A percentile compares a stretch with the other conserved stretches of the same genome.
Conservation (phyloP, 2,113 vertebrate genomes). For the Festucalex cinctus region DNA sequence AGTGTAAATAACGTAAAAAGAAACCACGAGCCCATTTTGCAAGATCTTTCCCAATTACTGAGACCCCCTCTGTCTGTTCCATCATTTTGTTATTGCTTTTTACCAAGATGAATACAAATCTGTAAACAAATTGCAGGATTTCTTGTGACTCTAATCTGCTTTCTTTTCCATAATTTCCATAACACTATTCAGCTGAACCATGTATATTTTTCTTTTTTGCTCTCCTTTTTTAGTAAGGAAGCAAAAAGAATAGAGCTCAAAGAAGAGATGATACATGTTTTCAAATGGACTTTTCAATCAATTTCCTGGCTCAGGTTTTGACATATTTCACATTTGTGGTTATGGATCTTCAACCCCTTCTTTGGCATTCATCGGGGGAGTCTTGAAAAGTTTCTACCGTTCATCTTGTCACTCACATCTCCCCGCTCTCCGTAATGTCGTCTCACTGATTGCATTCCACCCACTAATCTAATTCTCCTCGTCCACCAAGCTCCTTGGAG, state of each 20-base stretch:
- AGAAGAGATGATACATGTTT: constrained; percentile 25
- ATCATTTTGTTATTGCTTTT: constrained; percentile 19
- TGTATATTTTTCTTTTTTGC: no score
- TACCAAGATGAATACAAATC: constrained; percentile 26
- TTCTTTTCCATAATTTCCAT: constrained; percentile 8
- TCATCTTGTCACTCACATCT: constrained; percentile 55
- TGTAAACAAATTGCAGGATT: constrained; percentile 27
- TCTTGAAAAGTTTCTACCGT: constrained; percentile 48
- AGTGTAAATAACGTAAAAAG: constrained; percentile 66
- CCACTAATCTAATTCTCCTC: constrained; percentile 67
- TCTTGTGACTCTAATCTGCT: constrained; percentile 33
- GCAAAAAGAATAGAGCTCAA: no score
- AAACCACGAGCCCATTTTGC: constrained; percentile 55
- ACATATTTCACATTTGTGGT: constrained; percentile 53
- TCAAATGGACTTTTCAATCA: constrained; percentile 51
- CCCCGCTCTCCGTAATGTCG: constrained; percentile 53
- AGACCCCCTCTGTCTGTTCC: constrained; percentile 11
- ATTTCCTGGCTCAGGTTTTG: constrained; percentile 45
- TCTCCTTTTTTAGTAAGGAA: no score
- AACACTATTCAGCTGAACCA: neutral
- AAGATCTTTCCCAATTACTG: constrained; percentile 23
- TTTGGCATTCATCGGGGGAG: constrained; percentile 22
- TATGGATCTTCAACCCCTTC: constrained; percentile 17
- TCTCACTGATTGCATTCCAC: constrained; percentile 65
- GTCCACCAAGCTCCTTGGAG: constrained; percentile 40